A percentile compares a stretch with the other conserved stretches of the same genome.
Conservation (phyloP, 2,113 vertebrate genomes). For the Perognathus longimembris region DNA sequence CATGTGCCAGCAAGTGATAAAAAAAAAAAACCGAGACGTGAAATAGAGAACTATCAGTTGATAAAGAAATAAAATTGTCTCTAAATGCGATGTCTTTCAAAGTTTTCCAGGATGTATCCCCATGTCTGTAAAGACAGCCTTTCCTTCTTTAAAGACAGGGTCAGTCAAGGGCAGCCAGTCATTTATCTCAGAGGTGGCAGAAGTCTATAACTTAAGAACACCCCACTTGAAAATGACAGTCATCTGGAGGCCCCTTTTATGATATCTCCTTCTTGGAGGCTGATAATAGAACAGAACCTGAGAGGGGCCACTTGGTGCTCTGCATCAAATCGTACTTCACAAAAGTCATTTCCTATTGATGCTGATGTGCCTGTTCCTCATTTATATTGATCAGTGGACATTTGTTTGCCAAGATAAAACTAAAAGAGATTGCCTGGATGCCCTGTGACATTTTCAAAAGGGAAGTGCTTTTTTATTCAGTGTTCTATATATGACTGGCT, state of each 20-base stretch:
- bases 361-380: constrained; percentile 52
- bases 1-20: constrained; percentile 68
- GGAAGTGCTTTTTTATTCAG: constrained; percentile 29
- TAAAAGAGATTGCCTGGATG: constrained; percentile 63
- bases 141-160: constrained; percentile 72
- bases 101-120: constrained; percentile 54
- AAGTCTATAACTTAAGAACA: constrained; percentile 73
- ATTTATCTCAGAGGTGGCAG: constrained; percentile 74
- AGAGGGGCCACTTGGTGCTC: not conserved
- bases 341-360: constrained; percentile 70
- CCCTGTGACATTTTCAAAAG: constrained; percentile 74
- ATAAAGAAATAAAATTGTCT: constrained; percentile 75
- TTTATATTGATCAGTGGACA: constrained; percentile 77
- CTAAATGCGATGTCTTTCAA: constrained; percentile 69
- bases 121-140: constrained; percentile 60
- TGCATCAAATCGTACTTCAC: constrained; percentile 66
- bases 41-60: constrained; percentile 68
- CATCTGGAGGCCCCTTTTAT: constrained; percentile 70
- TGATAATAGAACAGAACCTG: constrained; percentile 61
- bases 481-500: constrained; percentile 6
- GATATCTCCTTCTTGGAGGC: constrained; percentile 59
- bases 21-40: constrained; percentile 43
- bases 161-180: constrained; percentile 74
- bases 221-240: constrained; percentile 77
- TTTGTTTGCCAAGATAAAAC: constrained; percentile 76